Evolutionary conservation across 2,888 invertebrate genomes (phyloP).

Genomic region (Agapostemon virescens): DNA sequence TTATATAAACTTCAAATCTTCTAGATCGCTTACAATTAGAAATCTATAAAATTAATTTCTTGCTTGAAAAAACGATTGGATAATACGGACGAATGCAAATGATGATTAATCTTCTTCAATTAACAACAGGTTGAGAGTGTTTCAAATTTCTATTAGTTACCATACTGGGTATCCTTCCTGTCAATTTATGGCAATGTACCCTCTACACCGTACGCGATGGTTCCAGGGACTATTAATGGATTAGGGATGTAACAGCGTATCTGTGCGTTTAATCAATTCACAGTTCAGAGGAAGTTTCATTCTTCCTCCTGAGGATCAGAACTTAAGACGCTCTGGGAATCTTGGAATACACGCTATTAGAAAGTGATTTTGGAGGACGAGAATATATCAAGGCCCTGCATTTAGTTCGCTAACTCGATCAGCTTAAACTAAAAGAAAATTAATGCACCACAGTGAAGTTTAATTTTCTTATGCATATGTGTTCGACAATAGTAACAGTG

Average conservation of each 20-base stretch:
- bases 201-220: neutral
- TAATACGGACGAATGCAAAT: neutral
- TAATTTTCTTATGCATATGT: neutral
- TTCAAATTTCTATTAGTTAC: neutral
- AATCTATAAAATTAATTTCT: neutral
- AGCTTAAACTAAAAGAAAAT: neutral
- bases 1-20: neutral
- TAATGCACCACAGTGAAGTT: neutral
- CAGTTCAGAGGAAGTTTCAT: conserved; percentile 12
- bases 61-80: neutral
- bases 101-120: neutral
- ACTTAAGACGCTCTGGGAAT: conserved; percentile 11
- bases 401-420: neutral
- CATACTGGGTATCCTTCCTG: neutral
- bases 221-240: neutral
- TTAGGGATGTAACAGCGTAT: conserved; percentile 10
- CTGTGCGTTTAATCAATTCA: conserved; percentile 4
- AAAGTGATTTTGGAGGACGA: neutral
- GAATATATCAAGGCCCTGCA: neutral
- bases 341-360: conserved; percentile 11
- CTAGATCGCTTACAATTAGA: neutral
- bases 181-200: neutral
- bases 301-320: conserved; percentile 14
- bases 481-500: neutral
- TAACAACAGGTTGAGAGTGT: neutral